Evolutionary conservation across 2,113 vertebrate species (phyloP), one percentile per base, ranked within the genome.

Genomic region (Zosterops hypoxanthus): DNA sequence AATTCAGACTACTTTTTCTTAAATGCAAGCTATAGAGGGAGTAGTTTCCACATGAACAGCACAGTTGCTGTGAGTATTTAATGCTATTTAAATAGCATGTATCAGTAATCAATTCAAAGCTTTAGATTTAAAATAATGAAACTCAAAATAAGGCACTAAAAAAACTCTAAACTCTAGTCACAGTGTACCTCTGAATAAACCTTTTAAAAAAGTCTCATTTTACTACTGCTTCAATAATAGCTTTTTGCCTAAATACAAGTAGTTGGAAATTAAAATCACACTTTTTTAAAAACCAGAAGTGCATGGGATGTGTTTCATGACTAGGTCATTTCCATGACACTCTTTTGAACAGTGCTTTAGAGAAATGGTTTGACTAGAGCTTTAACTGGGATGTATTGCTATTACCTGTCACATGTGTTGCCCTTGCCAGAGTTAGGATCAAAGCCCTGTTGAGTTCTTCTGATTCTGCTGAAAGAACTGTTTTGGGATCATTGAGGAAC

Each of bases 381-480:
- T 77, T 68, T 28, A 63, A 25, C 25, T 28, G 28, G 22, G 20
- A 26, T 5, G 2, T 16, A 18, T 44, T 42, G 42, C 59, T 29
- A 11, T 94, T 98, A 99, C 99, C 99, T 60, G 99, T 99, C 46
- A 99, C 99, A 10, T 99, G 99, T 4, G 99, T 99, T 82, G 99
- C 99, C 96, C 99, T 98, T 91, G 99, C 99, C 65, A 99, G 97
- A 5, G 99, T 99, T 94, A 99, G 96, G 95, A 99, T 99, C 90
- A 99, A 97, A 53, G 99, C 99, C 39, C 99, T 98, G 97, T 99
- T 99, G 86, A 99, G 98, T 90, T 99, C 99, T 87, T 99, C 99
- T 0, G 99, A 99, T 94, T 99, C 99, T 0, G 99, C 99, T 0
- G 99, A 99, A 95, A 99, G 98, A 56, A 99, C 99, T 0, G 99